Base-by-base conservation (phyloP, 2,888 invertebrate species). In the Lepidochitona cinerea region DNA sequence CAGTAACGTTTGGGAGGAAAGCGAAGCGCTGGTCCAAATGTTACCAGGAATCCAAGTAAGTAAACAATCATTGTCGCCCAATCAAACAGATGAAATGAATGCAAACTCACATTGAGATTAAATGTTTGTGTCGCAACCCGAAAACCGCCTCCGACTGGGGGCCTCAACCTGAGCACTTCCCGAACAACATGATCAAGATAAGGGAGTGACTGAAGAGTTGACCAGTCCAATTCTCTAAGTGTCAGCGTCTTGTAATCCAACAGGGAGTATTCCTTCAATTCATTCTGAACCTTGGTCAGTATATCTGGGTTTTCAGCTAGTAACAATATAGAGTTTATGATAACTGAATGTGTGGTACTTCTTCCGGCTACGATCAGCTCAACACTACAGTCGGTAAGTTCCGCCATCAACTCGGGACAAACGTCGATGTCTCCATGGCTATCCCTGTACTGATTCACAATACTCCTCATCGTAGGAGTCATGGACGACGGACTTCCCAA, bases 331-430 rank as follows among this genome's bases (percentile, higher is more conserved):
- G 85, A 70, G 5, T 83, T 83, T 54, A 82, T 81, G 6, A 83
- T 78, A 7, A 88, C 86, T 35, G 85, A 85, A n/a, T 86, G 80
- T 1, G 83, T 83, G 1, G 88, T 86, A 68, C 82, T 85, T 65
- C 88, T 85, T 0, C 89, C 88, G 12, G 87, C 88, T 74, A 88
- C 88, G 23, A 89, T 78, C n/a, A 89, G 79, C 74, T 89, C 89
- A n/a, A 89, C 76, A 12, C 85, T 82, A 6, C 84, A 70, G 23
- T 89, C 87, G 37, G 59, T 29, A 23, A 59, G 59, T 9, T 59
- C 29, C 18, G 49, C 23, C 49, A 49, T 18, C 2, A 49, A 23
- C 23, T 49, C 49, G 3, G 2, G 4, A n/a, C n/a, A n/a, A n/a
- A n/a, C n/a, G n/a, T n/a, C n/a, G n/a, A n/a, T n/a, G n/a, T n/a